These are phyloP conservation scores for Apodemia duryi DNA, from an alignment of 2,888 invertebrate species.

Conservation along the genomic window DNA sequence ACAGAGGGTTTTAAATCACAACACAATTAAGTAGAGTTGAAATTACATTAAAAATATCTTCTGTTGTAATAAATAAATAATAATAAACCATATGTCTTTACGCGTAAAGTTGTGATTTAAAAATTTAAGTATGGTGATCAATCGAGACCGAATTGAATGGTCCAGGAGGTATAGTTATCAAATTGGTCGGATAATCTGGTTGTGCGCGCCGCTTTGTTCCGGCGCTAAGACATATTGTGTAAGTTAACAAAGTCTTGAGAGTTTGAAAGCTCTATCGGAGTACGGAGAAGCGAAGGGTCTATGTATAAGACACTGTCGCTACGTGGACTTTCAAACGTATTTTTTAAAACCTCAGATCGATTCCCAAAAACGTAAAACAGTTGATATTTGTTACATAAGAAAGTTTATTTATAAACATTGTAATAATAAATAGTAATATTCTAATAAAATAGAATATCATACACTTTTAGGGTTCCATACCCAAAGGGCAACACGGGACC, in stretches of 20 bases:
- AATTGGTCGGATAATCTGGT: slow-evolving; percentile 60
- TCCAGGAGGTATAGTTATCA: slow-evolving; percentile 44
- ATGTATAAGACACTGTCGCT: background rate
- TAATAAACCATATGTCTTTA: background rate
- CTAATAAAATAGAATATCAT: too few relatives aligned
- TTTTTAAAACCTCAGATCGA: background rate
- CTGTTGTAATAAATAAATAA: background rate
- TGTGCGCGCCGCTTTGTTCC: slow-evolving; percentile 40
- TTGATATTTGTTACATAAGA: background rate
- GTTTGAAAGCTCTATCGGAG: slow-evolving; percentile 22
- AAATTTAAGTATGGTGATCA: slow-evolving; percentile 40
- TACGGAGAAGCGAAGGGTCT: background rate
- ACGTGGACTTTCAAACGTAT: background rate
- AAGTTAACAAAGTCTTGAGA: slow-evolving; percentile 4
- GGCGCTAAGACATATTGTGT: slow-evolving; percentile 10
- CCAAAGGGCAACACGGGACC: too few relatives aligned
- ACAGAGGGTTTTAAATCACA: background rate
- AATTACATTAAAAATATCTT: background rate
- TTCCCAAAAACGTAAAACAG: background rate
- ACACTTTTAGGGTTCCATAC: too few relatives aligned
- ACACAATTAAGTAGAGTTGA: background rate
- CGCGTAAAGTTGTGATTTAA: slow-evolving; percentile 15
- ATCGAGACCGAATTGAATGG: slow-evolving; percentile 53
- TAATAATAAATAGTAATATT: too few relatives aligned
- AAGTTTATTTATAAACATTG: too few relatives aligned